A percentile compares a stretch with the other conserved stretches of the same genome.
Evolutionary conservation across 2,888 invertebrate species (phyloP).

Genomic region (Hemaris fuciformis): DNA sequence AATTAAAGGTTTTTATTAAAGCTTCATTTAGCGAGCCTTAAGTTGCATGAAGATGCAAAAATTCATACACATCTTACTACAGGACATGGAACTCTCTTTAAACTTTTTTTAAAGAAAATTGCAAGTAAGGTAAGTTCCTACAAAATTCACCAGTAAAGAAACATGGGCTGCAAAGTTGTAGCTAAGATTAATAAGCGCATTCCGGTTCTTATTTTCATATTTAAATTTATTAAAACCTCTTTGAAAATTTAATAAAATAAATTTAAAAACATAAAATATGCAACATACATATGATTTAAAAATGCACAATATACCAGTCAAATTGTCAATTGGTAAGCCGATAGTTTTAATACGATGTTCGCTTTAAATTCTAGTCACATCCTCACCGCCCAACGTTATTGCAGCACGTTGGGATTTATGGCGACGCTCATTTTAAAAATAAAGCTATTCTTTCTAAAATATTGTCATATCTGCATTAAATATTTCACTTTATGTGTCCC

Average conservation of each 20-base stretch:
- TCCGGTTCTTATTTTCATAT: not conserved
- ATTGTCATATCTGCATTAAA: slow-evolving; percentile 78
- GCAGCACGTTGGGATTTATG: slow-evolving; percentile 70
- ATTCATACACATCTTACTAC: no score
- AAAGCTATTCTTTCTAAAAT: slow-evolving; percentile 79
- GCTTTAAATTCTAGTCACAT: slow-evolving; percentile 71
- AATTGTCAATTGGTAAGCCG: slow-evolving; percentile 50
- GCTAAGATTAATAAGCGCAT: no score
- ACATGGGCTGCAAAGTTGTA: no score
- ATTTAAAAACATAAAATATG: not conserved
- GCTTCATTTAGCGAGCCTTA: no score
- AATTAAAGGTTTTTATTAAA: no score
- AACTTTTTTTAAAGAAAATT: no score
- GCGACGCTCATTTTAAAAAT: slow-evolving; percentile 73
- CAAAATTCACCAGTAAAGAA: no score
- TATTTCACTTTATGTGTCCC: slow-evolving; percentile 77
- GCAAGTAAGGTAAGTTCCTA: no score
- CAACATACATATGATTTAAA: not conserved
- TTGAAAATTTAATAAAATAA: not conserved
- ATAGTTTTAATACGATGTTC: slow-evolving; percentile 56
- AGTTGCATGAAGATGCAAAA: no score
- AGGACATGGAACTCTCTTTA: no score
- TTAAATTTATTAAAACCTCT: not conserved
- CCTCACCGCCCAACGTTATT: slow-evolving; percentile 65
- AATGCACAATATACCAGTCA: slow-evolving; percentile 10